These are phyloP conservation scores for Acanthisitta chloris DNA, from an alignment of 2,113 vertebrate genomes.

Conservation along the genomic window DNA sequence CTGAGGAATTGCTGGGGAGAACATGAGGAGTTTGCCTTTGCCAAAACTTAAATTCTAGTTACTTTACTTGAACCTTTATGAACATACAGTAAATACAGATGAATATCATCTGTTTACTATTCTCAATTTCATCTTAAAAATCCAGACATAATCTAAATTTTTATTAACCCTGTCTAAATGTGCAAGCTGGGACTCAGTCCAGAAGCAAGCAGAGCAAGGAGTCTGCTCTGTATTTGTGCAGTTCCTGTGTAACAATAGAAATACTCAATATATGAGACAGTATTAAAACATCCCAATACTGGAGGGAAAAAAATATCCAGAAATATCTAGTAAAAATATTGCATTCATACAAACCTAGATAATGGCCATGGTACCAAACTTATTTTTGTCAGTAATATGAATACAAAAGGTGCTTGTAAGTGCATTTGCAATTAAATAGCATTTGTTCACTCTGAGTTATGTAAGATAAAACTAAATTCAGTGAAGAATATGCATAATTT, in stretches of 20 bases:
- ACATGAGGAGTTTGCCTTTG: not conserved
- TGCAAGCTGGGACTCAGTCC: conserved; percentile 60
- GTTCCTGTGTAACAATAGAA: conserved; percentile 53
- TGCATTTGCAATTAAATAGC: not conserved
- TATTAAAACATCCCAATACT: not conserved
- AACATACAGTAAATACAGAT: conserved; percentile 54
- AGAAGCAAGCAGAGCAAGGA: conserved; percentile 31
- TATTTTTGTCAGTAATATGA: not conserved
- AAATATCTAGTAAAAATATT: not conserved
- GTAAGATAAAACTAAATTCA: not conserved
- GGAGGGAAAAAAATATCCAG: not conserved
- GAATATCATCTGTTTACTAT: conserved; percentile 72
- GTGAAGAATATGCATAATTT: not conserved
- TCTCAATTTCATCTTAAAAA: conserved; percentile 67
- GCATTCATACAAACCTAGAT: not conserved
- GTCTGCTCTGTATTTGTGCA: conserved; percentile 60
- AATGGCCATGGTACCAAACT: not conserved
- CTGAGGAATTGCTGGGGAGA: conserved; percentile 43
- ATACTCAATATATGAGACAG: not conserved
- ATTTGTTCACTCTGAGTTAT: not conserved
- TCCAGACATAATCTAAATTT: conserved; percentile 68
- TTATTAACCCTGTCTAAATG: conserved; percentile 67
- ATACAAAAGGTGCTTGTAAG: not conserved
- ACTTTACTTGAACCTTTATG: conserved; percentile 57
- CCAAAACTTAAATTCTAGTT: conserved; percentile 41